Evolutionary conservation across 2,888 invertebrate species (phyloP).

Genomic region (Pristionchus entomophagus): DNA sequence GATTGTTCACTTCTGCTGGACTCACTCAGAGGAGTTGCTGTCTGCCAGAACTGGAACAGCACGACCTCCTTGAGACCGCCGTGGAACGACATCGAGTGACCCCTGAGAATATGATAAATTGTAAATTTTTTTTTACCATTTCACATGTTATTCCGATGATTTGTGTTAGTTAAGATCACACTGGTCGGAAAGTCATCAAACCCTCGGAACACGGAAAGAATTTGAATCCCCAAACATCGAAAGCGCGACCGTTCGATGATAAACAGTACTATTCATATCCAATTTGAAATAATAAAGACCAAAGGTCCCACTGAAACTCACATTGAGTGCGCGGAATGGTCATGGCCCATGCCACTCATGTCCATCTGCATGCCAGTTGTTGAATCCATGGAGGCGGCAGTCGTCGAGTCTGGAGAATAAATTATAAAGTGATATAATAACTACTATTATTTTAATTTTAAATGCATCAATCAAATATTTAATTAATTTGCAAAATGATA

Average conservation of each 20-base stretch:
- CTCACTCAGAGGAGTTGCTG: slow-evolving; percentile 49
- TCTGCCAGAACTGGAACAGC: slow-evolving; percentile 71
- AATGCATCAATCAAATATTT: too few species aligned
- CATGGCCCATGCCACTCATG: slow-evolving; percentile 16
- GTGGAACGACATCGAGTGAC: slow-evolving; percentile 66
- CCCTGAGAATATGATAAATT: not conserved
- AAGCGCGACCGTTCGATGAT: too few species aligned
- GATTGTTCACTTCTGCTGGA: too few species aligned
- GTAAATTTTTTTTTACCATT: too few species aligned
- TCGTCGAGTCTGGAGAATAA: not conserved
- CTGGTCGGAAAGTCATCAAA: too few species aligned
- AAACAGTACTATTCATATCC: too few species aligned
- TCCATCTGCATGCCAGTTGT: not conserved
- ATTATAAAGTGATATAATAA: not conserved
- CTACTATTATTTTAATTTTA: not conserved
- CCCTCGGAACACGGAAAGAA: too few species aligned
- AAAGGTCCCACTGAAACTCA: not conserved
- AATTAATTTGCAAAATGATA: not conserved
- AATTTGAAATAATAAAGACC: too few species aligned
- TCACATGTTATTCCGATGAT: too few species aligned
- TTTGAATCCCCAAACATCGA: too few species aligned
- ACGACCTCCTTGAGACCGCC: slow-evolving; percentile 66
- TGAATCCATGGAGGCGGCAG: not conserved
- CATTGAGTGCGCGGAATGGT: not conserved
- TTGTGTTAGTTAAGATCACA: too few species aligned